Evolutionary conservation across 2,797 vertebrate species (phyloP).

Genomic region (Harpagifer antarcticus): DNA sequence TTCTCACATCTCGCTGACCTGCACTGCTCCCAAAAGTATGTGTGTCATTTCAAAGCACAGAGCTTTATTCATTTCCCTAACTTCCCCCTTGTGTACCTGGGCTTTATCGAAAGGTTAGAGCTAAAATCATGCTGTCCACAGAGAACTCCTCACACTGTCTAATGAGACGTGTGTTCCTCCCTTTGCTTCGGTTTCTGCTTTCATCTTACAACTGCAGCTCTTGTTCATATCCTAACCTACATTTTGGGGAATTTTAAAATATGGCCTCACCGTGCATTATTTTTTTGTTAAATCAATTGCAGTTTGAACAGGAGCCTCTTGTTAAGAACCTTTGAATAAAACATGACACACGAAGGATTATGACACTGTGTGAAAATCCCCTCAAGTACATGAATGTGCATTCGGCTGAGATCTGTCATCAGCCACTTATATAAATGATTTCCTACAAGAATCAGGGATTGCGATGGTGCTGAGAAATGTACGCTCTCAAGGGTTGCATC

Average conservation of each 20-base stretch:
- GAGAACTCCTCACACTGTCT: constrained; percentile 34
- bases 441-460: constrained; percentile 23
- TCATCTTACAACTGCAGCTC: constrained; percentile 37
- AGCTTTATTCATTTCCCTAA: constrained; percentile 33
- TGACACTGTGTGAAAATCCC: constrained; percentile 44
- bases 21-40: not conserved
- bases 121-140: constrained; percentile 21
- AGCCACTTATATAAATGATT: constrained; percentile 37
- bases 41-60: constrained; percentile 20
- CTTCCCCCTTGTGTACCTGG: constrained; percentile 24
- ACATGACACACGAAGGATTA: constrained; percentile 50
- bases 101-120: constrained; percentile 39
- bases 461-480: not conserved
- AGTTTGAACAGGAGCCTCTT: constrained; percentile 31
- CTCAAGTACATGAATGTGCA: constrained; percentile 34
- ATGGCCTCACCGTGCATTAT: constrained; percentile 34
- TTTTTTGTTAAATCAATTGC: constrained; percentile 33
- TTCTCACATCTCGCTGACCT: constrained; percentile 44
- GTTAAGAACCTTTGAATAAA: constrained; percentile 61
- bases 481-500: not conserved
- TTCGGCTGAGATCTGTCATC: constrained; percentile 47
- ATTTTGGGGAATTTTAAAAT: constrained; percentile 45
- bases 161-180: constrained; percentile 11
- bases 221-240: constrained; percentile 38
- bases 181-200: constrained; percentile 45